Conservation (phyloP, 2,113 vertebrate species). For the Edolisoma coerulescens region DNA sequence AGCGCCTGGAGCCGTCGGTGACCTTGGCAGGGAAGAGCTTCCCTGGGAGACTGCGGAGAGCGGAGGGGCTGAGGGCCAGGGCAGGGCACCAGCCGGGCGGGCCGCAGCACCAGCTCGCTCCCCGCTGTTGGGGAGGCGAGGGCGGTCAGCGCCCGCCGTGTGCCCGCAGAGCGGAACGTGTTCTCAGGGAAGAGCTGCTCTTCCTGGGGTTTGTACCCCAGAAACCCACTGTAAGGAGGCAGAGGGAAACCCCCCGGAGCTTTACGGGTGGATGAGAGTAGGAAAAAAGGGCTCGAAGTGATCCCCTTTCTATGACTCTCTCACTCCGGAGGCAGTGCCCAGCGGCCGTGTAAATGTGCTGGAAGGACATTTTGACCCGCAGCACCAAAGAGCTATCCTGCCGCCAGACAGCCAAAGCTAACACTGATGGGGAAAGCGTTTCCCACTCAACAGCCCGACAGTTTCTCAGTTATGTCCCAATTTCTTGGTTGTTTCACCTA, state of each 20-base stretch:
- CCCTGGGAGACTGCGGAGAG: fast-evolving
- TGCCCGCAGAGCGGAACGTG: not conserved
- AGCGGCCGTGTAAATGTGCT: not conserved
- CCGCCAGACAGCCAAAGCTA: not conserved
- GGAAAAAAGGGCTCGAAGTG: not conserved
- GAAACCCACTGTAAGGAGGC: fast-evolving
- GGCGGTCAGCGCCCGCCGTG: fast-evolving
- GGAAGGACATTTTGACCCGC: not conserved
- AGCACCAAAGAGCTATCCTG: not conserved
- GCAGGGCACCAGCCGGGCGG: fast-evolving
- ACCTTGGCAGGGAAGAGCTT: fast-evolving
- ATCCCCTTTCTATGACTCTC: not conserved
- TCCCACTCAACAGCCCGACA: not conserved
- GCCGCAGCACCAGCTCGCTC: not conserved
- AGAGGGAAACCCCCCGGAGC: not conserved
- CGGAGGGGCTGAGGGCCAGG: fast-evolving
- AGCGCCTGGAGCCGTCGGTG: not conserved
- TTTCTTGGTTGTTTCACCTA: not conserved
- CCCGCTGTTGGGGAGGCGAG: fast-evolving
- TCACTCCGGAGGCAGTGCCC: not conserved
- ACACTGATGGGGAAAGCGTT: not conserved
- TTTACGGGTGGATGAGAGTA: not conserved
- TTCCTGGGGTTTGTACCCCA: not conserved
- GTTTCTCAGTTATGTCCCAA: not conserved
- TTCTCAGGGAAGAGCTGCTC: not conserved